These are phyloP conservation scores for Scolopax bukidnonensis DNA, from an alignment of 2,797 vertebrate genomes.

Conservation along the genomic window DNA sequence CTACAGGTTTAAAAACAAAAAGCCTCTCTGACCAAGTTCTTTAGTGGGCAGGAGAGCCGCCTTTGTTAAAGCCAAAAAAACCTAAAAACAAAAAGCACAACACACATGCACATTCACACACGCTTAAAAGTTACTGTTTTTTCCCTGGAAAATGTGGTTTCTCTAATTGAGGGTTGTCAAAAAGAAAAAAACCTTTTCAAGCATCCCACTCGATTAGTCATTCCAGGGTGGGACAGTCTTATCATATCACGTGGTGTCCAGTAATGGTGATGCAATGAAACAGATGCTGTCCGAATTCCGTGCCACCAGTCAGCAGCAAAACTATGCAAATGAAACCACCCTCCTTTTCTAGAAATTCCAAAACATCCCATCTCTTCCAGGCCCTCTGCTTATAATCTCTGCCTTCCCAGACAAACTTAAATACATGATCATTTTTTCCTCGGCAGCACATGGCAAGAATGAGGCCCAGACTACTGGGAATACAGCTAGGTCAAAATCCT, in stretches of 20 bases:
- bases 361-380: slow-evolving; percentile 27
- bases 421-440: background rate
- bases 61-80: slow-evolving; percentile 70
- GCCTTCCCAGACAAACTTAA: slow-evolving; percentile 1
- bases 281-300: slow-evolving; percentile 50
- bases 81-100: slow-evolving; percentile 13
- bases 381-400: background rate
- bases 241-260: slow-evolving; percentile 77
- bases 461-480: background rate
- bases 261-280: slow-evolving; percentile 77
- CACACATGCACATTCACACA: slow-evolving; percentile 31
- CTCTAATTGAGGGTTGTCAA: slow-evolving; percentile 79
- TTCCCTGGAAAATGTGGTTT: slow-evolving; percentile 84
- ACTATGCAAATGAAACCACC: slow-evolving; percentile 60
- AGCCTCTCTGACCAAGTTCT: slow-evolving; percentile 63
- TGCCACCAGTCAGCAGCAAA: slow-evolving; percentile 68
- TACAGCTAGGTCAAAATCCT: background rate
- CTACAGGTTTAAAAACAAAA: slow-evolving; percentile 64
- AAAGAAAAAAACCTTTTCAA: slow-evolving; percentile 77
- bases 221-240: slow-evolving; percentile 74
- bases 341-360: slow-evolving; percentile 48
- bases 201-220: slow-evolving; percentile 81
- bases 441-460: background rate
- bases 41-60: slow-evolving; percentile 65
- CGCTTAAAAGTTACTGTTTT: slow-evolving; percentile 76